These are phyloP conservation scores for Osmerus eperlanus DNA, from an alignment of 2,113 vertebrate genomes.

Conservation along the genomic window DNA sequence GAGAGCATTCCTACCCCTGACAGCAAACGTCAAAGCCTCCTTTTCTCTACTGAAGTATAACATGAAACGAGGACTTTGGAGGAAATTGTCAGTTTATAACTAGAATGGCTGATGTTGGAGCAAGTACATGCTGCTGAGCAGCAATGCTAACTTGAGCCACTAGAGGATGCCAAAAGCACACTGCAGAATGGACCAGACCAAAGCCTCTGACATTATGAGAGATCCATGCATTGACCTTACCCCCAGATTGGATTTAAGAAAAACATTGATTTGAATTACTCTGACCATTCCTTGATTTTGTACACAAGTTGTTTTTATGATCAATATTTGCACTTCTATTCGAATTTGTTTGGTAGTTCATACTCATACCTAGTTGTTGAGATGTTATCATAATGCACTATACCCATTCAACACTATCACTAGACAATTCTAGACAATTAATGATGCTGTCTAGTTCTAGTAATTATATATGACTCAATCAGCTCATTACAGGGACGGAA, in stretches of 20 bases:
- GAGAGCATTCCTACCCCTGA: conserved; percentile 92
- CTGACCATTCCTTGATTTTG: conserved; percentile 30
- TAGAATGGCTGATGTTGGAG: conserved; percentile 16
- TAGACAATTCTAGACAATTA: too few species aligned
- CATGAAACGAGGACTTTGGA: background rate
- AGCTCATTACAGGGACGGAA: too few species aligned
- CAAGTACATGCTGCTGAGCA: conserved; percentile 15
- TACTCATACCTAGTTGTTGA: background rate
- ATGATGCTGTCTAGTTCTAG: too few species aligned
- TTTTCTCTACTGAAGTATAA: conserved; percentile 96
- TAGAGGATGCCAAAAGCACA: conserved; percentile 42
- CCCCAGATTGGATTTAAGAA: background rate
- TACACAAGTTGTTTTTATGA: conserved; percentile 27
- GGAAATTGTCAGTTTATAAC: background rate
- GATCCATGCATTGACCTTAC: background rate
- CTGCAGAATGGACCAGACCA: conserved; percentile 12
- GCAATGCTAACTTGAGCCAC: conserved; percentile 38
- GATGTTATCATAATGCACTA: too few species aligned
- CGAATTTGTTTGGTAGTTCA: background rate
- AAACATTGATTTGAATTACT: conserved; percentile 18
- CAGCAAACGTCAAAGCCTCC: conserved; percentile 96
- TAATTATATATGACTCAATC: too few species aligned
- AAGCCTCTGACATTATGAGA: conserved; percentile 15
- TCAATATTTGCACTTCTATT: conserved; percentile 26
- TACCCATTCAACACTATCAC: too few species aligned